Percentiles rank a stretch among this genome's conserved stretches.
Evolutionary conservation across 2,797 vertebrate species (phyloP).

Genomic region (Sphenodon punctatus): DNA sequence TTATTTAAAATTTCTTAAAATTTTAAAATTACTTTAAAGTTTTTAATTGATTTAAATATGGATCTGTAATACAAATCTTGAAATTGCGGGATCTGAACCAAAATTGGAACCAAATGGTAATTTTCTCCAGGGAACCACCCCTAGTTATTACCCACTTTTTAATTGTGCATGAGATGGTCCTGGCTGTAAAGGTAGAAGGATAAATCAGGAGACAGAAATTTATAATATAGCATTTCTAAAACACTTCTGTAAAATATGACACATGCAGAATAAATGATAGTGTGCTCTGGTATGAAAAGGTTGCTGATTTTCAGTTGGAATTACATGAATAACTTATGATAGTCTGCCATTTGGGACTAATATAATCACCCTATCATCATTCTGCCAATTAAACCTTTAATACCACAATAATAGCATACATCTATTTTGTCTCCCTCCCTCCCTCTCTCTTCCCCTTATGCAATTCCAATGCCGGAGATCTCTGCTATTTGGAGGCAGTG

Average conservation of each 20-base stretch:
- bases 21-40: too few relatives aligned
- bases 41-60: too few relatives aligned
- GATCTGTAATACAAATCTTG: too few relatives aligned
- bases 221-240: neutral
- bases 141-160: too few relatives aligned
- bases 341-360: too few relatives aligned
- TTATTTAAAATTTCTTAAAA: too few relatives aligned
- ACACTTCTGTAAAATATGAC: neutral
- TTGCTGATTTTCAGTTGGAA: constrained; percentile 14
- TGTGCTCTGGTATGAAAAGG: neutral
- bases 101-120: too few relatives aligned
- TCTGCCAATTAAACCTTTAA: neutral
- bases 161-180: too few relatives aligned
- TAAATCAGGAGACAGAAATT: neutral
- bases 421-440: too few relatives aligned
- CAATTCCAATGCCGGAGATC: neutral
- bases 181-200: neutral
- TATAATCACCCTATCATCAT: neutral
- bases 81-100: too few relatives aligned
- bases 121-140: too few relatives aligned
- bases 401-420: neutral
- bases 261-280: neutral
- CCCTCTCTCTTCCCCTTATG: neutral
- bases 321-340: too few relatives aligned
- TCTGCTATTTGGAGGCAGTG: neutral